Base-by-base conservation (phyloP, 2,797 vertebrate species). In the Oreonectes daqikongensis region DNA sequence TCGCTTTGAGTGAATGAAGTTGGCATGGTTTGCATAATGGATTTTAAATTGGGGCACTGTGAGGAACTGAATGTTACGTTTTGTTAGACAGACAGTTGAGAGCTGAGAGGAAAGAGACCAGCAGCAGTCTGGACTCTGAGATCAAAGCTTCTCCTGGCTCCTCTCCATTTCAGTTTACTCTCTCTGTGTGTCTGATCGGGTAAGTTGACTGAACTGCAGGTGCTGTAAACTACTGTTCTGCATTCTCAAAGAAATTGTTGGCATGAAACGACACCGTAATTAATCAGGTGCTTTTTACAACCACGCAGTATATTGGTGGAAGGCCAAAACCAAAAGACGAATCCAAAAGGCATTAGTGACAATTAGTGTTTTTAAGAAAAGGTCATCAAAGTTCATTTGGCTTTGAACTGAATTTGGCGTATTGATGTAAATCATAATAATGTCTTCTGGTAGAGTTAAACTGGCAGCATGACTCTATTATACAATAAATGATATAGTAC, bases 21-120 rank as follows among this genome's bases (percentile, higher is more conserved):
- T 52, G 64, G 28, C n/a, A 48, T 75, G 59, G 65, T 83, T 85
- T 85, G 63, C 80, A 81, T 87, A 83, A 84, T 73, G 67, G 82
- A 78, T 71, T 82, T 74, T 52, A 69, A 85, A 86, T 77, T 60
- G 78, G 76, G 46, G 69, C 53, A 69, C 46, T 18, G 42, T 60
- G 42, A 79, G 38, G 73, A 63, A 79, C 65, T 57, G 71, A 74
- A 79, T 63, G 60, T 55, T 75, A 75, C 53, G 52, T 72, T 64
- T 63, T 60, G 32, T 78, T 26, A 79, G 64, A 64, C 52, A 22
- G 78, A 79, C 69, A 67, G 48, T 14, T 46, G 30, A 59, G 69
- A 68, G 63, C 28, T 38, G 50, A 42, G 59, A 75, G 66, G 40
- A 73, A 55, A 44, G 59, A 76, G 20, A 78, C 32, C 30, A 46